Evolutionary conservation across 2,113 vertebrate species (phyloP).

Genomic region (Gobiocypris rarus): DNA sequence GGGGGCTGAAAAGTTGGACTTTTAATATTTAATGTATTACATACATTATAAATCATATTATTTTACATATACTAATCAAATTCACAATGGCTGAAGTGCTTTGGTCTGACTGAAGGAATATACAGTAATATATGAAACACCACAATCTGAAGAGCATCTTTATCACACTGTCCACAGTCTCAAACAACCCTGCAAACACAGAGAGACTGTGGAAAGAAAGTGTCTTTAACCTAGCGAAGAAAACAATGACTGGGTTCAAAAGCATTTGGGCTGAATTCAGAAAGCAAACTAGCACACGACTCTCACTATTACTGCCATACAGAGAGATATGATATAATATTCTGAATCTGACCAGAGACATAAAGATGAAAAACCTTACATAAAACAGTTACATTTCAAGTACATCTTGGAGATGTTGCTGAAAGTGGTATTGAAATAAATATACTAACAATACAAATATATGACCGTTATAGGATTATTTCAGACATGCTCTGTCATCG

Average conservation of each 20-base stretch:
- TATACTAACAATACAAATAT: neutral
- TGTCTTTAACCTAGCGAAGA: neutral
- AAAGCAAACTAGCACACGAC: neutral
- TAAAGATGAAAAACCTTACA: neutral
- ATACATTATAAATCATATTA: no score
- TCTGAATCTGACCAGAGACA: neutral
- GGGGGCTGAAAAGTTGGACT: no score
- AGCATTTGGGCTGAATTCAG: no score
- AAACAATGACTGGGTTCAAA: no score
- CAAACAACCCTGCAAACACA: neutral
- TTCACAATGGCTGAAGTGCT: neutral
- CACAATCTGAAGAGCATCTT: neutral
- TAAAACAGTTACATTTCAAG: neutral
- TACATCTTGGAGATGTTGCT: neutral
- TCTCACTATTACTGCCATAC: neutral
- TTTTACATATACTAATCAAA: no score
- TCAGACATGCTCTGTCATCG: neutral
- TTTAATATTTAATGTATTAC: no score
- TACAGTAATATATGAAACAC: neutral
- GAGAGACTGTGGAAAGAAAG: neutral
- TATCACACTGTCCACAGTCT: neutral
- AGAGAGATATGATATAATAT: neutral
- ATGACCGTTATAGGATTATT: neutral
- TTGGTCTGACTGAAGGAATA: neutral
- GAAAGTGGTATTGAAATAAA: neutral